Conservation (phyloP, 2,888 invertebrate species). For the Drosophila antonietae region DNA sequence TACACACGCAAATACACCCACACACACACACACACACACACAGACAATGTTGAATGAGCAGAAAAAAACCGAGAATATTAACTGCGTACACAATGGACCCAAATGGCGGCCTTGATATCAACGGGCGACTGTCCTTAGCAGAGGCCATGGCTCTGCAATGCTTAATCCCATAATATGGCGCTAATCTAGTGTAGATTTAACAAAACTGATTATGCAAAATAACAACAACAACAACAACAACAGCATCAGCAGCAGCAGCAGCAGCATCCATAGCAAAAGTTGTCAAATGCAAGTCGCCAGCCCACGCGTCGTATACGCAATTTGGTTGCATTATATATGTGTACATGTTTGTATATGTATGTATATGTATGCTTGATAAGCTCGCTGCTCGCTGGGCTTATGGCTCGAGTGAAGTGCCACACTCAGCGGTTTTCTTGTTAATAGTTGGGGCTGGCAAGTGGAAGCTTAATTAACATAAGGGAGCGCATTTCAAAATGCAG, state of each 20-base stretch:
- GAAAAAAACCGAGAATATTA: slow-evolving; percentile 27
- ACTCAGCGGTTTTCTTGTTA: slow-evolving; percentile 71
- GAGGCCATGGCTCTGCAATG: slow-evolving; percentile 29
- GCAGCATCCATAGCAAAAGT: not conserved
- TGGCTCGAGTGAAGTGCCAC: slow-evolving; percentile 48
- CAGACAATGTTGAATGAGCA: slow-evolving; percentile 5
- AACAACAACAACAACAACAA: slow-evolving; percentile 14
- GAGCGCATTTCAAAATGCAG: slow-evolving; percentile 49
- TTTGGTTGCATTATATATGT: slow-evolving; percentile 14
- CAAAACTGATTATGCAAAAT: slow-evolving; percentile 58
- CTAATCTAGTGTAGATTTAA: slow-evolving; percentile 68
- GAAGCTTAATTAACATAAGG: slow-evolving; percentile 76
- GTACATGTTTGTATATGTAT: not conserved
- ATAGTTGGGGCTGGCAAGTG: slow-evolving; percentile 71
- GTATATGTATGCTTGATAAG: slow-evolving; percentile 18
- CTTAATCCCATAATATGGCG: slow-evolving; percentile 59
- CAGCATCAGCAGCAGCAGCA: slow-evolving; percentile 1
- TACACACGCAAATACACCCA: slow-evolving; percentile 23
- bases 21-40: slow-evolving; percentile 14
- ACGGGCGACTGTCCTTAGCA: slow-evolving; percentile 39
- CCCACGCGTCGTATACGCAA: slow-evolving; percentile 48
- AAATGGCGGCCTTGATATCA: slow-evolving; percentile 60
- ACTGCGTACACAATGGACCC: slow-evolving; percentile 57
- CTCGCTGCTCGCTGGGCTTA: slow-evolving; percentile 25
- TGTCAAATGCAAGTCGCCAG: slow-evolving; percentile 43